A percentile compares a stretch with the other conserved stretches of the same genome.
These are phyloP conservation scores for Heliothis subflexa DNA, from an alignment of 1,140 invertebrate species.

Conservation along the genomic window DNA sequence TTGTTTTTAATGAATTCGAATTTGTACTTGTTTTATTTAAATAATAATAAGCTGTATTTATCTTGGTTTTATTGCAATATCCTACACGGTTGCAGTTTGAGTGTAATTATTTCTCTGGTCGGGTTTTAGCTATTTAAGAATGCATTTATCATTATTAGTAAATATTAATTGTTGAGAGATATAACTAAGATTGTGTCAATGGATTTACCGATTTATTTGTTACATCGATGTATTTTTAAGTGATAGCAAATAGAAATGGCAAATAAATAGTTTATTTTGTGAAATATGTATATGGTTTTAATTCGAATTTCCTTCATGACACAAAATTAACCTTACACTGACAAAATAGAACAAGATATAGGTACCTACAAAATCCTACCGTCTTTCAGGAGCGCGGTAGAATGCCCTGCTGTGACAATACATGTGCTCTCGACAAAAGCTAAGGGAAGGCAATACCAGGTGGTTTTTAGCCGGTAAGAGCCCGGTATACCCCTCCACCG, in stretches of 20 bases:
- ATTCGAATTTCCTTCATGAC: slow-evolving; percentile 5
- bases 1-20: slow-evolving; percentile 2
- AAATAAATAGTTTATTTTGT: slow-evolving; percentile 82
- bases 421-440: no score
- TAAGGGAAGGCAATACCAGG: no score
- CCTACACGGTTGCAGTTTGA: slow-evolving; percentile 1
- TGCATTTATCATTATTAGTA: slow-evolving; percentile 76
- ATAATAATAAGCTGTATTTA: slow-evolving; percentile 20
- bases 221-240: slow-evolving; percentile 79
- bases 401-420: no score
- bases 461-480: no score
- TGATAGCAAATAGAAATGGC: slow-evolving; percentile 68
- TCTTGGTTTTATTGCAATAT: slow-evolving; percentile 20
- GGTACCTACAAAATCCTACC: no score
- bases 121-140: slow-evolving; percentile 46
- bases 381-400: no score
- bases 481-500: no score
- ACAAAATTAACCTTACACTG: no score
- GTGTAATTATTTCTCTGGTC: slow-evolving; percentile 44
- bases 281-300: slow-evolving; percentile 62
- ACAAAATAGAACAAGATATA: no score
- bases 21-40: slow-evolving; percentile 10
- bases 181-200: slow-evolving; percentile 74
- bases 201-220: slow-evolving; percentile 75
- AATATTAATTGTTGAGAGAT: slow-evolving; percentile 60